Conservation (phyloP, 2,888 invertebrate species). For the Cecidostiba fungosa region DNA sequence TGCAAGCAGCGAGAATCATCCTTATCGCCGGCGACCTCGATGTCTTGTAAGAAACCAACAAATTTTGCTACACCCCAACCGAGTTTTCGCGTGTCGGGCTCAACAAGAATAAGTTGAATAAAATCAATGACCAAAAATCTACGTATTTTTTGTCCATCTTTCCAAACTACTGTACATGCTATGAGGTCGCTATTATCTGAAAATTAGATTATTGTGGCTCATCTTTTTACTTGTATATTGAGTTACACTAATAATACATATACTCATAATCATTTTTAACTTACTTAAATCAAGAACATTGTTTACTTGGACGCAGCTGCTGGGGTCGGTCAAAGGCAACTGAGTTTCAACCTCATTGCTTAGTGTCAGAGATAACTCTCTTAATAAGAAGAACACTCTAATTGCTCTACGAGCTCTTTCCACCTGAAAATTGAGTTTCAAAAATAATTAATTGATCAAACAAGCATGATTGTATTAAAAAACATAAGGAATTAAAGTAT, state of each 20-base stretch:
- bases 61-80: slow-evolving; percentile 99
- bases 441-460: not conserved
- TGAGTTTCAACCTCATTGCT: slow-evolving; percentile 92
- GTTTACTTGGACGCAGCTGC: slow-evolving; percentile 94
- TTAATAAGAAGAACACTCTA: slow-evolving; percentile 94
- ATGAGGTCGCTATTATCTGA: slow-evolving; percentile 98
- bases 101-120: slow-evolving; percentile 97
- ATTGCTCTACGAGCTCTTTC: slow-evolving; percentile 94
- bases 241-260: not conserved
- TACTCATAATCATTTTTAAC: not conserved
- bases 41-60: slow-evolving; percentile 96
- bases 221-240: not conserved
- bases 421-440: slow-evolving; percentile 82
- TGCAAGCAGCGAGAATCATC: slow-evolving; percentile 98
- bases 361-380: slow-evolving; percentile 90
- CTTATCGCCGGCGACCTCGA: slow-evolving; percentile 96
- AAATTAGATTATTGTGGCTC: slow-evolving; percentile 69
- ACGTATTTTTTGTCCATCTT: slow-evolving; percentile 93
- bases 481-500: not conserved
- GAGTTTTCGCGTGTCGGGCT: slow-evolving; percentile 95
- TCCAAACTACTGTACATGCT: slow-evolving; percentile 95
- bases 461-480: not conserved
- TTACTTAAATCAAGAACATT: slow-evolving; percentile 97
- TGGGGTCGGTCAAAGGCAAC: slow-evolving; percentile 93
- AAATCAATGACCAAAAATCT: slow-evolving; percentile 98